Evolutionary conservation across 2,888 invertebrate species (phyloP).

Genomic region (Perizoma flavofasciatum): DNA sequence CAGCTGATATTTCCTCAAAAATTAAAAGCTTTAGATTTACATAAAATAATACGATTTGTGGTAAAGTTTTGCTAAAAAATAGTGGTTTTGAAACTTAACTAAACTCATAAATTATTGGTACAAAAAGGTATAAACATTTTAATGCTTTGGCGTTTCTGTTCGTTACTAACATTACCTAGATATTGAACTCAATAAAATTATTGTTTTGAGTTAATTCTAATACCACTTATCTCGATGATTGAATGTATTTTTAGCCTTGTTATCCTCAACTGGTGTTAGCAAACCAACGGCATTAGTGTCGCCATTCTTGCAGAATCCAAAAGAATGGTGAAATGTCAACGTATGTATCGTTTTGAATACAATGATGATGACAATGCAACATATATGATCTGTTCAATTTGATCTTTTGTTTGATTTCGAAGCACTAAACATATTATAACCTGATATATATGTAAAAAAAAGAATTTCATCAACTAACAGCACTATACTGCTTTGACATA

Average conservation of each 20-base stretch:
- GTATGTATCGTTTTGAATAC: slow-evolving; percentile 36
- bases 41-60: neutral
- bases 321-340: slow-evolving; percentile 43
- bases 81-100: no score
- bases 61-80: no score
- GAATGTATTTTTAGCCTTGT: slow-evolving; percentile 20
- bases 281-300: slow-evolving; percentile 38
- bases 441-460: no score
- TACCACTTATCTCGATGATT: slow-evolving; percentile 2
- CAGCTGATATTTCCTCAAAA: slow-evolving; percentile 52
- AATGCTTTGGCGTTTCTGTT: no score
- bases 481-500: no score
- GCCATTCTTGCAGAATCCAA: slow-evolving; percentile 40
- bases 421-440: slow-evolving; percentile 4
- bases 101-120: no score
- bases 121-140: no score
- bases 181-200: no score
- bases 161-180: no score
- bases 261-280: slow-evolving; percentile 31
- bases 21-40: slow-evolving; percentile 36
- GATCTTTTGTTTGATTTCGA: slow-evolving; percentile 22
- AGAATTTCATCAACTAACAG: no score
- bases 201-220: no score
- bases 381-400: slow-evolving; percentile 28
- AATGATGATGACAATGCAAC: slow-evolving; percentile 36